Conservation (phyloP, 2,113 vertebrate genomes). For the Phrynosoma blainvillii region DNA sequence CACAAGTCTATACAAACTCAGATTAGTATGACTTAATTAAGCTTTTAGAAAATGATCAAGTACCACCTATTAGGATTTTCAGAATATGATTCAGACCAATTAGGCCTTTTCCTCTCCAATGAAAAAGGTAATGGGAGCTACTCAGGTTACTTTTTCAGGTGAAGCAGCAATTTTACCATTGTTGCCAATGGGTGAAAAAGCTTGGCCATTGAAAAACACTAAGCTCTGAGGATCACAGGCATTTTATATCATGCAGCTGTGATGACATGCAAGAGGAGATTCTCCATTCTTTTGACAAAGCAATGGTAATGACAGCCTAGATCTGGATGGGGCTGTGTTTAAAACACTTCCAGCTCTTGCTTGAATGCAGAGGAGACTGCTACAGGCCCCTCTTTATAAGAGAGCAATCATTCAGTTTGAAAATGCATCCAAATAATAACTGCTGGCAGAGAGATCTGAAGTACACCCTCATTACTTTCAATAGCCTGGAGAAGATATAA, state of each 20-base stretch:
- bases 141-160: neutral
- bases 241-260: rapidly evolving
- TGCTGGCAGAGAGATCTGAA: slow-evolving; percentile 20
- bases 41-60: slow-evolving; percentile 36
- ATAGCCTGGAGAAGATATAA: slow-evolving; percentile 24
- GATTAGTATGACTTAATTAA: slow-evolving; percentile 47
- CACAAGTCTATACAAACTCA: slow-evolving; percentile 38
- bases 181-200: neutral
- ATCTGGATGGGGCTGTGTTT: neutral
- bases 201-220: neutral
- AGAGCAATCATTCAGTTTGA: neutral
- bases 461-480: slow-evolving; percentile 7
- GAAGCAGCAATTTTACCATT: slow-evolving; percentile 28
- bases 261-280: slow-evolving; percentile 8
- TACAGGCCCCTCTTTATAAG: neutral
- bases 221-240: rapidly evolving
- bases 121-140: slow-evolving; percentile 26
- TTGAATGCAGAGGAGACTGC: neutral
- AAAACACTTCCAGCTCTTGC: slow-evolving; percentile 1
- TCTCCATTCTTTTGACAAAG: slow-evolving; percentile 14
- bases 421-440: neutral
- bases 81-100: slow-evolving; percentile 35
- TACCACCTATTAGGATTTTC: slow-evolving; percentile 8
- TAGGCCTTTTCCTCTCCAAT: slow-evolving; percentile 29
- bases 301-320: neutral